These are phyloP conservation scores for Aptenodytes forsteri DNA, from an alignment of 2,113 vertebrate genomes.

Conservation along the genomic window DNA sequence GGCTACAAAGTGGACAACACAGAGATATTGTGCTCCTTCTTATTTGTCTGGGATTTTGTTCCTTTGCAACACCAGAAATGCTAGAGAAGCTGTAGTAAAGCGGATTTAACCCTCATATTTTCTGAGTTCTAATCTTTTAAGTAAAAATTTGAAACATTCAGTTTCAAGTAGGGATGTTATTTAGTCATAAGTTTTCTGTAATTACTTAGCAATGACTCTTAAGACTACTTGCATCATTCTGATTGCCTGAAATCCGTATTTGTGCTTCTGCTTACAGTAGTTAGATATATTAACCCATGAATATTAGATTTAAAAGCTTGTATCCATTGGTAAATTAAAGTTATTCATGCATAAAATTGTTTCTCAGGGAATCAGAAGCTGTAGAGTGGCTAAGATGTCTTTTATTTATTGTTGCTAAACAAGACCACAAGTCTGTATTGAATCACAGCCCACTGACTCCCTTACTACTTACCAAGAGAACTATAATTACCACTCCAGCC, in stretches of 20 bases:
- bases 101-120: not conserved
- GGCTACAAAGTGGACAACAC: not conserved
- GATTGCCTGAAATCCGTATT: not conserved
- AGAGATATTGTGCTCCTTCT: not conserved
- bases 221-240: not conserved
- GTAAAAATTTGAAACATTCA: not conserved
- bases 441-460: not conserved
- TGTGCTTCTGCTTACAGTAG: not conserved
- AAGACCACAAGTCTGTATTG: not conserved
- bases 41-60: not conserved
- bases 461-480: not conserved
- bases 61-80: not conserved
- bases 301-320: not conserved
- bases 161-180: not conserved
- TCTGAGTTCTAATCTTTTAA: not conserved
- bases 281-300: not conserved
- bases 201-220: not conserved
- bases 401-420: not conserved
- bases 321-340: not conserved
- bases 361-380: not conserved
- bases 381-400: not conserved
- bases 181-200: not conserved
- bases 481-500: not conserved
- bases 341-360: not conserved
- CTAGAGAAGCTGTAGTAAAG: not conserved